Base-by-base conservation (phyloP, 2,888 invertebrate genomes). In the Catotricha subobsoleta region DNA sequence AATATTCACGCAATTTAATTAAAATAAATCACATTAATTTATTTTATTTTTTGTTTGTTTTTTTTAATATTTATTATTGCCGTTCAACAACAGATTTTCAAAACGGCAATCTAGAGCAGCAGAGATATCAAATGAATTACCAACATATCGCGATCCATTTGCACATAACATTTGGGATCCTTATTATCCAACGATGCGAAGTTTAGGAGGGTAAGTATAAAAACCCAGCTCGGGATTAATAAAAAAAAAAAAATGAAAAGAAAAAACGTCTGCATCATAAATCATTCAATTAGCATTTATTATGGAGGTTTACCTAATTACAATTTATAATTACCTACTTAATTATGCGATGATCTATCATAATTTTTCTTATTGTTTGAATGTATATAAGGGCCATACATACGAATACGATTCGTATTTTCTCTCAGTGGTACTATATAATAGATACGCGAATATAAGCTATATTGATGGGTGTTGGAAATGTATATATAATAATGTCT, bases 101-200 rank as follows among this genome's bases (percentile, higher is more conserved):
- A 86, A 86, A 61, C 65, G 88, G 44, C 87, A 88, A 64, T 83
- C 84, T 38, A 71, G 87, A 29, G 82, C 84, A 13, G 80, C 86
- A 6, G 86, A 87, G 62, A 76, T 81, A 48, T 82, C 83, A 54
- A 88, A 87, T 60, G 83, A 86, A 65, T 77, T 87, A 50, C 83
- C 80, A 47, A 75, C 78, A 45, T 83, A 79, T 62, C 73, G 79
- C 40, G 84, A 86, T 56, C 83, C 83, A 0, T 80, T 84, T 52
- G 72, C 76, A 48, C 79, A 79, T 59, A 83, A 83, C 62, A 69
- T 82, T 51, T 84, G 84, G 84, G 78, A 82, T 6, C 75, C 78
- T 2, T 73, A 74, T 54, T 65, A 64, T 49, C 62, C 66, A 31
- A 59, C 64, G 43, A 60, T 67, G 10, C 60, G 69, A 46, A 65